Evolutionary conservation across 2,113 vertebrate species (phyloP).

Genomic region (Carassius auratus): DNA sequence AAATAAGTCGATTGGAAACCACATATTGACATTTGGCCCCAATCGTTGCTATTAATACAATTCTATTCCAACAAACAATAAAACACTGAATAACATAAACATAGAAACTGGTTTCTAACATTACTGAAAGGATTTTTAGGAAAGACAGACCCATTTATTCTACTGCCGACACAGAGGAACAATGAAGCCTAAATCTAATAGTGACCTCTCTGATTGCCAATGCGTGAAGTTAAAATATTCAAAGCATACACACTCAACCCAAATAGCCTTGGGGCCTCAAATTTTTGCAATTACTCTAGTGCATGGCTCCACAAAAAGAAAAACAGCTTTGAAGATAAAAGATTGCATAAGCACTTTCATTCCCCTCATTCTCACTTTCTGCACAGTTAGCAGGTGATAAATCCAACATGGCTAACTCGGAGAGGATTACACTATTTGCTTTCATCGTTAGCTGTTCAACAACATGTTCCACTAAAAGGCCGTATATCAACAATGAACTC

Average conservation of each 20-base stretch:
- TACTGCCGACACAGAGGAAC: conserved; percentile 71
- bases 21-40: too few relatives aligned
- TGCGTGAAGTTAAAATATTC: conserved; percentile 67
- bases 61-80: conserved; percentile 51
- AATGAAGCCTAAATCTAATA: conserved; percentile 80
- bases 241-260: conserved; percentile 75
- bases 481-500: conserved; percentile 39
- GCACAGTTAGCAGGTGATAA: conserved; percentile 68
- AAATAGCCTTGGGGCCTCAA: conserved; percentile 76
- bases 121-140: conserved; percentile 62
- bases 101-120: conserved; percentile 48
- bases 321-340: conserved; percentile 69
- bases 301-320: conserved; percentile 32
- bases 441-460: conserved; percentile 69
- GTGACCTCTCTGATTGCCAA: conserved; percentile 79
- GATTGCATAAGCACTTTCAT: conserved; percentile 65
- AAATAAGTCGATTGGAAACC: too few relatives aligned
- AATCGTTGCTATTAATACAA: background rate
- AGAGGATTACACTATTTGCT: conserved; percentile 64
- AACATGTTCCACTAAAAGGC: conserved; percentile 64
- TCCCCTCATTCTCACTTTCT: conserved; percentile 64
- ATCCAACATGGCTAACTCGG: conserved; percentile 61
- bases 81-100: conserved; percentile 27
- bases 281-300: conserved; percentile 75
- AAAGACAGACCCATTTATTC: conserved; percentile 74